These are phyloP conservation scores for Subacronicta megacephala DNA, from an alignment of 2,888 invertebrate species.

Conservation along the genomic window DNA sequence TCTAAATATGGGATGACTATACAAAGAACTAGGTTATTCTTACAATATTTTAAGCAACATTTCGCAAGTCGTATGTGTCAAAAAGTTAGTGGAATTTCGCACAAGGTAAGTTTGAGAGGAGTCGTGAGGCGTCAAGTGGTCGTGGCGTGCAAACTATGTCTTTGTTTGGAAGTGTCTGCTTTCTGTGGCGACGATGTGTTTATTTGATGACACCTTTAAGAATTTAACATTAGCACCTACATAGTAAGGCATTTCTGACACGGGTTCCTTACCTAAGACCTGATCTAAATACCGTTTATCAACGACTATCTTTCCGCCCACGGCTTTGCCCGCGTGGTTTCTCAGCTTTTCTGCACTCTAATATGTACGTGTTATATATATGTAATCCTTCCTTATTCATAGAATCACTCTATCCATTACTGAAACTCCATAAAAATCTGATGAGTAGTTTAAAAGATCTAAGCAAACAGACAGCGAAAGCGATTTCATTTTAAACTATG, in stretches of 20 bases:
- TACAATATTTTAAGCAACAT: slow-evolving; percentile 27
- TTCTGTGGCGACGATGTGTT: slow-evolving; percentile 64
- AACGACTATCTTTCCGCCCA: too few species aligned
- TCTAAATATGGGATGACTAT: background rate
- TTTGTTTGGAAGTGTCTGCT: slow-evolving; percentile 68
- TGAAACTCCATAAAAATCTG: too few species aligned
- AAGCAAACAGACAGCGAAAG: too few species aligned
- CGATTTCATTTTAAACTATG: too few species aligned
- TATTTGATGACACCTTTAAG: slow-evolving; percentile 65
- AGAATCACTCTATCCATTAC: too few species aligned
- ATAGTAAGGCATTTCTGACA: background rate
- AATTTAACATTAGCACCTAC: slow-evolving; percentile 54
- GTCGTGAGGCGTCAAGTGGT: slow-evolving; percentile 70
- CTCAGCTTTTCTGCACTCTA: too few species aligned
- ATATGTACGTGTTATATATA: too few species aligned
- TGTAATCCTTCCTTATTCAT: too few species aligned
- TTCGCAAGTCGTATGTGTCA: slow-evolving; percentile 44
- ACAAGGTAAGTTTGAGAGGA: slow-evolving; percentile 73
- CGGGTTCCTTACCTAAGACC: too few species aligned
- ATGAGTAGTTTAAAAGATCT: too few species aligned
- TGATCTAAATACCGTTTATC: too few species aligned
- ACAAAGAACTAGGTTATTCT: slow-evolving; percentile 4
- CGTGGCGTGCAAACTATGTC: slow-evolving; percentile 76
- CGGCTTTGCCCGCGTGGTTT: too few species aligned
- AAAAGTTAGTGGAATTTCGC: slow-evolving; percentile 58